Percentiles rank a stretch among this genome's conserved stretches.
Conservation (phyloP, 92 coral and sea anemone genomes). For the Meandrina meandrites region DNA sequence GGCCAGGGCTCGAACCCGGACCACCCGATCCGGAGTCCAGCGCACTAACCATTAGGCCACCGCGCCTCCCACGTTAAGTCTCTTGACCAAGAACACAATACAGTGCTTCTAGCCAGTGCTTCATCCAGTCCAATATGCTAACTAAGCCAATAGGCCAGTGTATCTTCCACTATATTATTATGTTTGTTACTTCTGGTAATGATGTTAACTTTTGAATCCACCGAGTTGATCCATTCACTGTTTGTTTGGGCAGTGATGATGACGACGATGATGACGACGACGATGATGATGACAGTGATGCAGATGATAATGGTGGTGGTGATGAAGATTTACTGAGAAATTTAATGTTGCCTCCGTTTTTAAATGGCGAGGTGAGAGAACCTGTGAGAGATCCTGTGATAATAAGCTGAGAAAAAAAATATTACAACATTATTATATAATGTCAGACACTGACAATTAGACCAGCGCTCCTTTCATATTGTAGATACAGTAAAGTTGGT, state of each 20-base stretch:
- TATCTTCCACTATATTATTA: too few species aligned
- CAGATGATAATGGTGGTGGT: not conserved
- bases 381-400: too few species aligned
- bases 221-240: not conserved
- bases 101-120: not conserved
- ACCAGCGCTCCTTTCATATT: too few species aligned
- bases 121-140: not conserved
- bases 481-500: not conserved
- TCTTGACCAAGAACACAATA: not conserved
- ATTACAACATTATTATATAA: too few species aligned
- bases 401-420: too few species aligned
- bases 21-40: too few species aligned
- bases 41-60: too few species aligned
- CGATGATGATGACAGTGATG: not conserved
- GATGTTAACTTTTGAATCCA: not conserved
- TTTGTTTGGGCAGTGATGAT: slow-evolving; percentile 12
- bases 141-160: not conserved
- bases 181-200: not conserved
- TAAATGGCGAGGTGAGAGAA: slow-evolving; percentile 14
- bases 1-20: not conserved
- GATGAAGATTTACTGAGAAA: slow-evolving; percentile 17
- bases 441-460: too few species aligned
- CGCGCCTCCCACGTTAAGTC: too few species aligned
- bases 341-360: not conserved
- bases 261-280: slow-evolving; percentile 1